phyloP scores from a whole-genome alignment of 2,888 invertebrate genomes.

The Dorcus parallelipipedus region DNA sequence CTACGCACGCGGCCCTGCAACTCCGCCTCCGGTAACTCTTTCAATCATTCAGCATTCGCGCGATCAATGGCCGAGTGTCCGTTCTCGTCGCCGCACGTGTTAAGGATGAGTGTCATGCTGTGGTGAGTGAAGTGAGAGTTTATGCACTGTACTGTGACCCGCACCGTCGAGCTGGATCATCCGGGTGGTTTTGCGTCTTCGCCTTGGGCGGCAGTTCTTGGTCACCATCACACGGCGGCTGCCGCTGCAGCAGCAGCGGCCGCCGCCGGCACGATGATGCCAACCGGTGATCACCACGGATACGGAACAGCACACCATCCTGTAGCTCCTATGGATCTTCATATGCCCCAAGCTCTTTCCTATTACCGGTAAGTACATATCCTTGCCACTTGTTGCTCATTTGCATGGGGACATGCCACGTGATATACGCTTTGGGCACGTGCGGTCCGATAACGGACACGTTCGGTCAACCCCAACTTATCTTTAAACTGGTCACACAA shows the following conservation, averaged over 20 bases:
- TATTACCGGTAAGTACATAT: conserved; percentile 74
- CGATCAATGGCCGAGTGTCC: conserved; percentile 65
- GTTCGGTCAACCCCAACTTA: conserved; percentile 4
- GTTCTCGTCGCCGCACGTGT: conserved; percentile 60
- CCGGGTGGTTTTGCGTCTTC: conserved; percentile 69
- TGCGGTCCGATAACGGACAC: conserved; percentile 33
- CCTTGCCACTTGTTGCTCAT: conserved; percentile 44
- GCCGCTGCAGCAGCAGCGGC: conserved; percentile 48
- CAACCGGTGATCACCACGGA: conserved; percentile 51
- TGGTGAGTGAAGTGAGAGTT: conserved; percentile 28
- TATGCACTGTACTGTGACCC: conserved; percentile 45
- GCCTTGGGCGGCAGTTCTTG: conserved; percentile 73
- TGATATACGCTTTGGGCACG: conserved; percentile 45
- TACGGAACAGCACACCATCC: conserved; percentile 59
- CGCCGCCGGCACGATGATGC: conserved; percentile 49
- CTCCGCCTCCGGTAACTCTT: conserved; percentile 46
- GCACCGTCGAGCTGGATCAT: conserved; percentile 65
- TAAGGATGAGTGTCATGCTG: conserved; percentile 25
- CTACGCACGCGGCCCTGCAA: conserved; percentile 54
- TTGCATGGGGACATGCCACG: conserved; percentile 44
- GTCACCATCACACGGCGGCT: conserved; percentile 57
- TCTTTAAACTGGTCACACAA: too few relatives aligned
- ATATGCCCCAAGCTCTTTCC: conserved; percentile 87
- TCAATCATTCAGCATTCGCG: conserved; percentile 48
- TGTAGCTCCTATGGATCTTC: conserved; percentile 78